These are phyloP conservation scores for Rallus crepitans DNA, from an alignment of 2,797 vertebrate genomes.

Conservation along the genomic window DNA sequence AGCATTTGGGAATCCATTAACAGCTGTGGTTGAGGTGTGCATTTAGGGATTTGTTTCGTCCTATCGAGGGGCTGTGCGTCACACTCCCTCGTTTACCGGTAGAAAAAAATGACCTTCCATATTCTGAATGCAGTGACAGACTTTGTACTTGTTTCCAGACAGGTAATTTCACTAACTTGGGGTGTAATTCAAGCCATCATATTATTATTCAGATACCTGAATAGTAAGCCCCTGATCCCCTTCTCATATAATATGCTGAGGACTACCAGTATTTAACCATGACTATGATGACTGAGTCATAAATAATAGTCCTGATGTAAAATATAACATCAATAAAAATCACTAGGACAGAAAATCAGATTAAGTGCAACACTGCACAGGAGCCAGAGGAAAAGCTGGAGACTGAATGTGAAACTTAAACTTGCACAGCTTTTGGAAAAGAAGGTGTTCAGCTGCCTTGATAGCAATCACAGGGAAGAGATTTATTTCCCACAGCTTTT, in stretches of 20 bases:
- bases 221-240: background rate
- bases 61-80: background rate
- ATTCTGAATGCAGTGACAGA: background rate
- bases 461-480: background rate
- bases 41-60: background rate
- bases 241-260: background rate
- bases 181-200: background rate
- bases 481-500: background rate
- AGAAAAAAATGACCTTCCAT: background rate
- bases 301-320: background rate
- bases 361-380: background rate
- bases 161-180: background rate
- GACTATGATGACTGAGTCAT: background rate
- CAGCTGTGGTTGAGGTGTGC: background rate
- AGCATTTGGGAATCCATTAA: background rate
- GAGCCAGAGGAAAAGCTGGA: background rate
- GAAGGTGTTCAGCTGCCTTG: background rate
- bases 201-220: background rate
- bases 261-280: background rate
- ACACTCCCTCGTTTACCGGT: background rate
- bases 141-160: background rate
- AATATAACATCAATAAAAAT: background rate
- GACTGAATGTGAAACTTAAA: background rate
- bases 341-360: constrained; percentile 12
- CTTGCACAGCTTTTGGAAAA: background rate